Base-by-base conservation (phyloP, 2,888 invertebrate genomes). In the Lepidonotus clava region DNA sequence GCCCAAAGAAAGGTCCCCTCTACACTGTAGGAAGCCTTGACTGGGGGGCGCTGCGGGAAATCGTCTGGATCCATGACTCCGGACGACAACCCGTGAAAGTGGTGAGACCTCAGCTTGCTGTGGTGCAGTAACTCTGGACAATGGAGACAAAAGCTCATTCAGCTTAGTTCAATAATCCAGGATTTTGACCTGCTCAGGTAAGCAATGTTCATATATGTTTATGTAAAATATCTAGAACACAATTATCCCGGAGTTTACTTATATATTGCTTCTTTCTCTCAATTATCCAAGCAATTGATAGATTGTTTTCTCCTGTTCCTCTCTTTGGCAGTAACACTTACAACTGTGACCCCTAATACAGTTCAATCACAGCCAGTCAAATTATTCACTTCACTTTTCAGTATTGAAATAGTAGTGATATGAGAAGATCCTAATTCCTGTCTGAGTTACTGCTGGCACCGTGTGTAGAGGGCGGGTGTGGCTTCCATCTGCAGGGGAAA, bases 1-100 rank as follows among this genome's bases (percentile, higher is more conserved):
- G 89, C 88, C 89, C 89, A 89, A 34, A 89, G 86, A 56, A 86
- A 87, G 5, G 89, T 88, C 0, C 89, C 89, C 61, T 89, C 89
- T 5, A 86, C 76, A 56, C 89, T 88, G 40, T 85, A 38, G 14
- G 86, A 32, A 11, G 53, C 41, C 61, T 85, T 41, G 34, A 86
- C 77, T 11, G 86, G 77, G 34, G 86, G 86, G 21, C 80, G 77
- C 61, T 41, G 38, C 0, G 77, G 86, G 56, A 66, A 77, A 14
- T 51, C 21, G 36, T 32, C 66, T 0, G 56, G 76, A 38, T 86
- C 77, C 34, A 80, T 51, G 36, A 80, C 53, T 6, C 80, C 86
- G 40, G 80, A 80, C 21, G 77, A 51, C 28, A 76, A 38, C 32
- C 71, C 51, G 80, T 86, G 86, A 32, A 86, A 86, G 36, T 80